A percentile compares a stretch with the other conserved stretches of the same genome.
Evolutionary conservation across 2,888 invertebrate species (phyloP).

Genomic region (Stictocephala bisonia): DNA sequence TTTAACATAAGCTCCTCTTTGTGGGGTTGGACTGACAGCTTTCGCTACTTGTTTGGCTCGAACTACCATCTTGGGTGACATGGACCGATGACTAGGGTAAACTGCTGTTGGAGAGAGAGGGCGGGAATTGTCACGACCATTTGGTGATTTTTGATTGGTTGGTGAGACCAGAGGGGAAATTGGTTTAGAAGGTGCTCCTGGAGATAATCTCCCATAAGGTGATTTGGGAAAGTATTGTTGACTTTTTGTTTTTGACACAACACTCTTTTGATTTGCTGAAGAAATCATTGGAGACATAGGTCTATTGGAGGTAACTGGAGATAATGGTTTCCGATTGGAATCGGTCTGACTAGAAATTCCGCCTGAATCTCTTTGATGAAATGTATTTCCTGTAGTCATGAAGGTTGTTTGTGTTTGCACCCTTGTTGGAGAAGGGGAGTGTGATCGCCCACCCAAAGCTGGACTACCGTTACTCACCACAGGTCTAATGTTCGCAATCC

Average conservation of each 20-base stretch:
- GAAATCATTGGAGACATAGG: slow-evolving; percentile 47
- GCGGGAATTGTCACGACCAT: slow-evolving; percentile 41
- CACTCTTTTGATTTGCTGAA: slow-evolving; percentile 40
- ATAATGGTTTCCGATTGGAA: slow-evolving; percentile 34
- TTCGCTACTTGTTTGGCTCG: slow-evolving; percentile 49
- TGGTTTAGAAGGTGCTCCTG: slow-evolving; percentile 38
- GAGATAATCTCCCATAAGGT: slow-evolving; percentile 47
- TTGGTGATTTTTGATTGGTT: slow-evolving; percentile 32
- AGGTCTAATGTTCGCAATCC: slow-evolving; percentile 51
- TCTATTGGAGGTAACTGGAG: slow-evolving; percentile 44
- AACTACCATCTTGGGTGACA: slow-evolving; percentile 54
- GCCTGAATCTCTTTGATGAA: slow-evolving; percentile 20
- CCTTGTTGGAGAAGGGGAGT: slow-evolving; percentile 48
- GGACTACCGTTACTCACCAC: slow-evolving; percentile 52
- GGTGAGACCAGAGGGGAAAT: slow-evolving; percentile 45
- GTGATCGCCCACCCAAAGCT: slow-evolving; percentile 28
- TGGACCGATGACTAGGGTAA: slow-evolving; percentile 52
- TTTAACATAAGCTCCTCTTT: slow-evolving; percentile 64
- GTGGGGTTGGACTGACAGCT: slow-evolving; percentile 52
- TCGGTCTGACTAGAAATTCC: slow-evolving; percentile 34
- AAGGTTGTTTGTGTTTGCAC: slow-evolving; percentile 49
- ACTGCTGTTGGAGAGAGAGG: slow-evolving; percentile 57
- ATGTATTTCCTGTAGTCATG: slow-evolving; percentile 21
- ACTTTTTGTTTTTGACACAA: slow-evolving; percentile 43
- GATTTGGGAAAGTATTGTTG: slow-evolving; percentile 55